Base-by-base conservation (phyloP, 2,113 vertebrate genomes). In the Neogale vison region DNA sequence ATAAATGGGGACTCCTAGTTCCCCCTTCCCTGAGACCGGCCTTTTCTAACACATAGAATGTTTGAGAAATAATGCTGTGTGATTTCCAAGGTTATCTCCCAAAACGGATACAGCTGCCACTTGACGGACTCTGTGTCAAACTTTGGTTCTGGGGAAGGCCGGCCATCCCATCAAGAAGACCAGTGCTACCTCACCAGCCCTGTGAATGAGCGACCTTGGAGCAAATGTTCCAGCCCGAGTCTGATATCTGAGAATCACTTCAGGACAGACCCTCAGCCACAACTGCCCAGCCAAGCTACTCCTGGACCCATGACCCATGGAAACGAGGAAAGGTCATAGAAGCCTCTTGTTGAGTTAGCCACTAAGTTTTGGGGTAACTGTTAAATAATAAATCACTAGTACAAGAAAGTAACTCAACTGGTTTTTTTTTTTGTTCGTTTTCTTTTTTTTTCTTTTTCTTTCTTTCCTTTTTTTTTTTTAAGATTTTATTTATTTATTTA, bases 121-220 rank as follows among this genome's bases (percentile, higher is more conserved):
- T 0, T 15, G 31, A 24, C 15, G 1, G 3, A 31, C 20, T 80
- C 47, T 45, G 0, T 69, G 83, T 36, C 29, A 12, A 36, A 57
- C 50, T 79, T 84, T 1, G 1, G 4, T 14, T 47, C 23, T 31
- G 21, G 47, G 77, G 82, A 23, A 95, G 15, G 29, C 55, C 55
- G 34, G 76, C 24, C 1, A 1, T 65, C 80, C 10, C 0, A 21
- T 23, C 42, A 59, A 12, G 11, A 86, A 84, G 47, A 67, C 61
- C 34, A 72, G 71, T 17, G 29, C 18, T 34, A 45, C 7, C 20
- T 2, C 8, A 50, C 9, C 79, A 57, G 34, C 4, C 39, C 3
- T 0, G 3, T 9, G 45, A 79, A 36, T 0, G 18, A 20, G 26
- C 13, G 21, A 45, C 11, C 17, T 21, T 0, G 55, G 26, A 42